phyloP scores from a whole-genome alignment of 2,797 vertebrate species.

The Telmatherina bonti region DNA sequence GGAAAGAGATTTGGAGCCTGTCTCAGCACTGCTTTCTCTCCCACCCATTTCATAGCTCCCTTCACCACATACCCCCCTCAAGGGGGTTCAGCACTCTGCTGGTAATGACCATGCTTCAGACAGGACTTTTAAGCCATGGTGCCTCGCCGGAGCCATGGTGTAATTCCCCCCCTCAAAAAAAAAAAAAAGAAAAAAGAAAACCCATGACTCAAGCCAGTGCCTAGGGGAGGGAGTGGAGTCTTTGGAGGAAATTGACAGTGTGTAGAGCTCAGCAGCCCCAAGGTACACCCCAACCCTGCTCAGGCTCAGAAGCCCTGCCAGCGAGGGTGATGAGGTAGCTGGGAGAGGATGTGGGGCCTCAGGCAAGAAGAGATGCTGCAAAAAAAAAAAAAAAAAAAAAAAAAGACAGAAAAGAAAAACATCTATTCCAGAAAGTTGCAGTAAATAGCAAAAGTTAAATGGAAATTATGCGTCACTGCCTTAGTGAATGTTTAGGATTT shows the following conservation, averaged over 20 bases:
- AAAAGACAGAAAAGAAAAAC: constrained; percentile 35
- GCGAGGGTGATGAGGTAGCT: constrained; percentile 82
- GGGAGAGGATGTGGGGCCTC: constrained; percentile 71
- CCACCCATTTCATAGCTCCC: constrained; percentile 42
- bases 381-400: constrained; percentile 50
- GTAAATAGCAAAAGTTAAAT: constrained; percentile 9
- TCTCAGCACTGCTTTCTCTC: constrained; percentile 52
- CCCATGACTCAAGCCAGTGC: constrained; percentile 63
- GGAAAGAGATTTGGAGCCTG: constrained; percentile 65
- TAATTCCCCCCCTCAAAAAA: constrained; percentile 60
- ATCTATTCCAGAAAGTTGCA: constrained; percentile 37
- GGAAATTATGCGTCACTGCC: background rate
- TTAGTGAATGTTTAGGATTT: background rate
- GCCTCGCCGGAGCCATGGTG: constrained; percentile 59
- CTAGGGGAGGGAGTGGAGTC: constrained; percentile 62
- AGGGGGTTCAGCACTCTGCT: constrained; percentile 71
- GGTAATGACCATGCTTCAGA: constrained; percentile 78
- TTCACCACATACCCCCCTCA: constrained; percentile 19
- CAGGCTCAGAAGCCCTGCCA: constrained; percentile 71
- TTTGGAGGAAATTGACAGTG: constrained; percentile 73
- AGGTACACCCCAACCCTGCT: constrained; percentile 67
- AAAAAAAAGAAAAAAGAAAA: constrained; percentile 44
- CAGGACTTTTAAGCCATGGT: constrained; percentile 74
- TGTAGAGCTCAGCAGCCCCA: constrained; percentile 70
- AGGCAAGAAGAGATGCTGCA: constrained; percentile 58